Base-by-base conservation (phyloP, 2,797 vertebrate species). In the Pangasius larnaudii region DNA sequence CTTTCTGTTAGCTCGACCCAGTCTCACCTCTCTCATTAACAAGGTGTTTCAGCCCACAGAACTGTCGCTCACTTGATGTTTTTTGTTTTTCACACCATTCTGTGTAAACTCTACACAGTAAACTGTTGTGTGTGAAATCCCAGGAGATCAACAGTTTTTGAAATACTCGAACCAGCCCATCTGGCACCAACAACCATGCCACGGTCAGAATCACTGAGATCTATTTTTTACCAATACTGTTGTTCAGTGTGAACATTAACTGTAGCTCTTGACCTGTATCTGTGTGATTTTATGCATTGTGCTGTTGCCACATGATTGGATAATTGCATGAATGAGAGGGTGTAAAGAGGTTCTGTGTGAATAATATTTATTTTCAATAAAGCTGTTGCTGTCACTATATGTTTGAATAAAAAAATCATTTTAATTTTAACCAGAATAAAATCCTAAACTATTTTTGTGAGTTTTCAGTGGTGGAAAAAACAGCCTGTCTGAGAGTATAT, bases 351-450 rank as follows among this genome's bases (percentile, higher is more conserved):
- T 58, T 58, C 51, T 61, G 58, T 30, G 39, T 10, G 19, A 82
- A 82, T 19, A 42, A 42, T 61, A 61, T 61, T 82, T 82, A 27
- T 83, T 65, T 65, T 65, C 42, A 65, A 30, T 46, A n/a, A 65
- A 65, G 59, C 81, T 67, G 39, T 46, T 46, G 39, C 27, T 83
- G 27, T 49, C 81, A 46, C 42, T 30, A 39, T 39, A 49, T 33
- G 3, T 22, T 4, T 49, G 27, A 18, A 65, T 72, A 18, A 63
- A 36, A 36, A 82, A 61, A 22, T 30, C 3, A 18, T 46, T 27
- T 3, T 7, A 2, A 46, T 82, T 63, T 42, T 18, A 46, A 27
- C 8, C 58, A 82, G 36, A 63, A 82, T 46, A 46, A 49, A 49
- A 65, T 83, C 42, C 39, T 19, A 65, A 59, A 24, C 36, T 39